Evolutionary conservation across 1,140 invertebrate genomes (phyloP).

Genomic region (Zophobas morio): DNA sequence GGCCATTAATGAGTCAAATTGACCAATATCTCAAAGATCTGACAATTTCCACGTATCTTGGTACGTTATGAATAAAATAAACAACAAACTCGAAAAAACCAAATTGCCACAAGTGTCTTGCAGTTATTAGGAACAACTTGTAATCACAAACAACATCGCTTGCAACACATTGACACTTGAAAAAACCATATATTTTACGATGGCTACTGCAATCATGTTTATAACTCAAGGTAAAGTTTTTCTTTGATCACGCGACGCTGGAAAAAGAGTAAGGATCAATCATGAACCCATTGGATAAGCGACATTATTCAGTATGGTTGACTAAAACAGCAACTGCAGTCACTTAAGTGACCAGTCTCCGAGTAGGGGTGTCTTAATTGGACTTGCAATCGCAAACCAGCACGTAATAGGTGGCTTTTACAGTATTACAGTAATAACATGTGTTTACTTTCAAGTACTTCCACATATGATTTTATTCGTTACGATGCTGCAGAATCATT

Average conservation of each 20-base stretch:
- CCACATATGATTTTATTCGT: constrained; percentile 14
- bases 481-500: constrained; percentile 11
- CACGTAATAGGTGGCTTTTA: constrained; percentile 16
- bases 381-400: constrained; percentile 4
- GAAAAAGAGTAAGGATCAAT: neutral
- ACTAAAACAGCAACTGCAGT: neutral
- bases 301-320: constrained; percentile 5
- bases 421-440: constrained; percentile 2
- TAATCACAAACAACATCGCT: constrained; percentile 2
- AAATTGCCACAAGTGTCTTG: constrained; percentile 7
- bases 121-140: constrained; percentile 9
- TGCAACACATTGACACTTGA: constrained; percentile 10
- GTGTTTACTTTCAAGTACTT: constrained; percentile 6
- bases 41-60: neutral
- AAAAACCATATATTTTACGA: neutral
- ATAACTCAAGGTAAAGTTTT: constrained; percentile 15
- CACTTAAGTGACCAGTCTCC: constrained; percentile 6
- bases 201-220: constrained; percentile 5
- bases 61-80: constrained; percentile 15
- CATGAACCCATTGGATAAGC: neutral
- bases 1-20: constrained; percentile 14
- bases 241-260: constrained; percentile 7
- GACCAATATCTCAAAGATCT: neutral
- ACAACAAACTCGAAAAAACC: constrained; percentile 7
- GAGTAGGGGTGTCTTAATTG: neutral